Base-by-base conservation (phyloP, 2,888 invertebrate species). In the Therioaphis trifolii region DNA sequence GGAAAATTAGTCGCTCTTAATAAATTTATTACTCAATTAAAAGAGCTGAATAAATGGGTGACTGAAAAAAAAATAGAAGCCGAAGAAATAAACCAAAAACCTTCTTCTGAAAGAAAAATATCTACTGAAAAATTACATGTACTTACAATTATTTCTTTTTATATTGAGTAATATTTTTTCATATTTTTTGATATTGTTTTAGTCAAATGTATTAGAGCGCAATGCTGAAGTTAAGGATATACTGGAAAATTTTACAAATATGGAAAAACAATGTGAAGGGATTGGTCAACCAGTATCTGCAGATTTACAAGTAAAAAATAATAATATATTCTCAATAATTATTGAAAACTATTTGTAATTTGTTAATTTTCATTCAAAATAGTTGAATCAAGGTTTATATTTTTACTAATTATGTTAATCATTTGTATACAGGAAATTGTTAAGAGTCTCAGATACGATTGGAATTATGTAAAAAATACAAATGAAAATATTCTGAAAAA, bases 211-310 rank as follows among this genome's bases (percentile, higher is more conserved):
- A 46, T 85, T 82, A 85, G 92, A 92, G 86, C 91, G 90, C 76
- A 91, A 91, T 87, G 89, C 90, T 85, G 92, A 92, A 87, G 90
- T 92, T 61, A 91, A 90, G 86, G 92, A 92, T 86, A 90, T 92
- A 68, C 87, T 92, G 71, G 92, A 92, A 88, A 92, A 92, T 88
- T 92, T 91, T 88, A 91, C 91, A 79, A 92, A 92, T 88, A 88
- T 93, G 87, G 92, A 93, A 85, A 90, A 90, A 86, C 90, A 90
- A 86, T 90, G 90, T 86, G 89, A 89, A 87, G 89, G 88, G 11
- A 89, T 89, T 14, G 89, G 89, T 84, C 90, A 90, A 85, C 88
- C 89, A 5, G 89, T 90, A 85, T 90, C 90, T 74, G 87, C 88
- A 1, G 89, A 90, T 87, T 88, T 90, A 86, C 89, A 90, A 87